Conservation (phyloP, 2,797 vertebrate species). For the Lemur catta region DNA sequence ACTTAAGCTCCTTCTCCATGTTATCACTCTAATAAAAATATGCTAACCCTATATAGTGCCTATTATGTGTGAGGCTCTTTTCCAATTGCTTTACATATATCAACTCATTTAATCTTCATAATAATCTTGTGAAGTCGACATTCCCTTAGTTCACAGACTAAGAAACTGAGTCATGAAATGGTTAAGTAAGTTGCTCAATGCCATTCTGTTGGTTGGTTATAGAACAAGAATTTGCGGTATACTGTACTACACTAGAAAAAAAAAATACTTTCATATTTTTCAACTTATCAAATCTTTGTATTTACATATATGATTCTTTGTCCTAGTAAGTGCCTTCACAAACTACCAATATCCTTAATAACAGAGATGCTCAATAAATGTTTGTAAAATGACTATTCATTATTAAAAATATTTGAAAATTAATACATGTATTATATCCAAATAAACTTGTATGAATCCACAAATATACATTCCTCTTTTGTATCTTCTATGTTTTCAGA, state of each 20-base stretch:
- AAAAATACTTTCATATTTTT: not conserved
- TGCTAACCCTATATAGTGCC: not conserved
- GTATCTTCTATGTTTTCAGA: not conserved
- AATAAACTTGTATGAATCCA: not conserved
- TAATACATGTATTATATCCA: not conserved
- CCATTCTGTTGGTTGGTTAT: not conserved
- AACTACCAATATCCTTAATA: not conserved
- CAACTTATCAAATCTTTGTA: not conserved
- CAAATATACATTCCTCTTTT: not conserved
- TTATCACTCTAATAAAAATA: not conserved
- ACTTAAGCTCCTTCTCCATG: not conserved
- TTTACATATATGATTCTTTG: not conserved
- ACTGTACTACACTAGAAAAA: not conserved
- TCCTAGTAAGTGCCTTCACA: not conserved
- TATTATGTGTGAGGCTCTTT: not conserved
- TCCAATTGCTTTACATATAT: not conserved
- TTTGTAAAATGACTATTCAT: not conserved
- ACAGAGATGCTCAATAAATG: not conserved
- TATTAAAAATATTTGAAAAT: conserved; percentile 27
- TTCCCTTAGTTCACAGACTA: not conserved
- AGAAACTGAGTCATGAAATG: not conserved
- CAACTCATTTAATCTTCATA: not conserved
- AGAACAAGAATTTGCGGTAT: not conserved
- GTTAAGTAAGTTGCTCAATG: not conserved
- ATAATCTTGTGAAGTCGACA: not conserved